Evolutionary conservation across 2,113 vertebrate genomes (phyloP).

Genomic region (Lontra canadensis): DNA sequence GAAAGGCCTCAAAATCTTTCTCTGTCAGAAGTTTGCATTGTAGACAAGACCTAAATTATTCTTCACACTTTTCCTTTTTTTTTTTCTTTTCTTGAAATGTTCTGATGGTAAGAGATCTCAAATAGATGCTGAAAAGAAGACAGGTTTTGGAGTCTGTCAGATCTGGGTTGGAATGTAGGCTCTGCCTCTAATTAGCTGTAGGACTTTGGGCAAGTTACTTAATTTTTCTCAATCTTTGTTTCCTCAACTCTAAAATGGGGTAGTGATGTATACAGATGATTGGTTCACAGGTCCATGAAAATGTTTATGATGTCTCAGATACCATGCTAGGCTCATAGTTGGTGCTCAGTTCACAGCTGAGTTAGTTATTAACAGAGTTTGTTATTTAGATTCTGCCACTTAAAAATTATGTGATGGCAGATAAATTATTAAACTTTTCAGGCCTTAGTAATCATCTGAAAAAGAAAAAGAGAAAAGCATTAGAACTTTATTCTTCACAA

Average conservation of each 20-base stretch:
- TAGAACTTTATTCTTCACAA: background rate
- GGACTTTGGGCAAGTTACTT: background rate
- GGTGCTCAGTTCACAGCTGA: background rate
- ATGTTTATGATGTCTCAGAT: background rate
- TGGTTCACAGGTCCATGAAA: background rate
- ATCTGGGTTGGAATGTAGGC: background rate
- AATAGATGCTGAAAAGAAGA: background rate
- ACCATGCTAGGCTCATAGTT: background rate
- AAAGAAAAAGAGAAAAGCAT: background rate
- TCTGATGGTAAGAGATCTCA: background rate
- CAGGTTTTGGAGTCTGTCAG: background rate
- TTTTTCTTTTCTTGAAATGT: background rate
- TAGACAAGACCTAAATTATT: background rate
- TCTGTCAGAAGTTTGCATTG: background rate
- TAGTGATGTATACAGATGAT: background rate
- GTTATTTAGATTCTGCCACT: background rate
- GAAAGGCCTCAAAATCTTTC: background rate
- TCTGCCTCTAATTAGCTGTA: background rate
- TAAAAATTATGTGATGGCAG: background rate
- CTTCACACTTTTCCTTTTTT: background rate
- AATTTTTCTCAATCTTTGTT: background rate
- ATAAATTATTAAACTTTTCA: background rate
- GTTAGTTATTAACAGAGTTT: too few relatives aligned
- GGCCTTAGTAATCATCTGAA: background rate
- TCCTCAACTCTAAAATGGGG: conserved; percentile 9